Percentiles rank a stretch among this genome's conserved stretches.
phyloP scores from a whole-genome alignment of 1,140 invertebrate species.

The Olivierus martensii region DNA sequence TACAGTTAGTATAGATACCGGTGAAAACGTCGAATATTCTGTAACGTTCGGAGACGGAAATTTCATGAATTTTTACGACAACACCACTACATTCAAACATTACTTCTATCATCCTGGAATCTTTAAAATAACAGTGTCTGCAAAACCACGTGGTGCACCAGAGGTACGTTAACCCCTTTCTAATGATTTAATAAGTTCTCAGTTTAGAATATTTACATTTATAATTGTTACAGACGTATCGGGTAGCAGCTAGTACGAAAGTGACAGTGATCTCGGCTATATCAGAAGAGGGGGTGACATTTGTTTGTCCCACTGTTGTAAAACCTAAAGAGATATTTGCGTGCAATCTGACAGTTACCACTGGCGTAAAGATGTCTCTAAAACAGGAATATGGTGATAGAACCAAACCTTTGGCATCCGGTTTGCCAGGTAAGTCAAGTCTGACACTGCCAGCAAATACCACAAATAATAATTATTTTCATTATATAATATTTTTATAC shows the following conservation, averaged over 20 bases:
- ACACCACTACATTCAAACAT: conserved; percentile 4
- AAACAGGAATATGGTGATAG: conserved; percentile 18
- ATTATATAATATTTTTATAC: too few species aligned
- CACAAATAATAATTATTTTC: too few species aligned
- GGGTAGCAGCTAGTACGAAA: conserved; percentile 10
- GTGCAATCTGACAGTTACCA: conserved; percentile 16
- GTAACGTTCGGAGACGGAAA: conserved; percentile 19
- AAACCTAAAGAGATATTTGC: conserved; percentile 18
- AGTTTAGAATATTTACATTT: not conserved
- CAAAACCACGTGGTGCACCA: conserved; percentile 13
- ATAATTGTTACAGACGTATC: conserved; percentile 7
- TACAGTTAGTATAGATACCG: conserved; percentile 9
- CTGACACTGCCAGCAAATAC: too few species aligned
- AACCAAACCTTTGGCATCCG: conserved; percentile 4
- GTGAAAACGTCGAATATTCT: conserved; percentile 12
- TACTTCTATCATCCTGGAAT: conserved; percentile 14
- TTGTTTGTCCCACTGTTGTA: conserved; percentile 19
- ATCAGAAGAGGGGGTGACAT: conserved; percentile 12
- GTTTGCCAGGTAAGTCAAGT: conserved; percentile 13
- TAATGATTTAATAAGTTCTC: not conserved
- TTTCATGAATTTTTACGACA: conserved; percentile 9
- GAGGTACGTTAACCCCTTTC: conserved; percentile 8
- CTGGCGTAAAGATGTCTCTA: conserved; percentile 16
- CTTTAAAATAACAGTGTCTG: conserved; percentile 14
- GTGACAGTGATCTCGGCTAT: conserved; percentile 15